These are phyloP conservation scores for Ochropacha duplaris DNA, from an alignment of 2,888 invertebrate species.

Conservation along the genomic window DNA sequence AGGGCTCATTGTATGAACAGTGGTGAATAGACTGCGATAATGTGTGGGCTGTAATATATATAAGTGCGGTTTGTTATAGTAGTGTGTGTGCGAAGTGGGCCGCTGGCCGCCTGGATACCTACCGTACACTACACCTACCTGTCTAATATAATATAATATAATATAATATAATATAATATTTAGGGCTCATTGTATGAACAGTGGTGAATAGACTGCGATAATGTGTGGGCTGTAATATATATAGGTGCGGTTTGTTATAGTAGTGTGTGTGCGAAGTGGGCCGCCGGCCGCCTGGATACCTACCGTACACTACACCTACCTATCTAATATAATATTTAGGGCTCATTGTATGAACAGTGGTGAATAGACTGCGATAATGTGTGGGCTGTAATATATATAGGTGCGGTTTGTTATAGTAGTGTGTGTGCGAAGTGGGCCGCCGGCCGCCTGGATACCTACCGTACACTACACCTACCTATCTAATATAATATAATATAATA, in stretches of 20 bases:
- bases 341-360: background rate
- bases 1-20: background rate
- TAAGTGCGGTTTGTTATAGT: background rate
- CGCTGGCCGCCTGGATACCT: background rate
- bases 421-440: background rate
- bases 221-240: background rate
- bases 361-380: background rate
- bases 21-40: background rate
- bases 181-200: background rate
- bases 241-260: background rate
- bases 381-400: background rate
- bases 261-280: background rate
- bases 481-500: no score
- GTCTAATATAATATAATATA: no score
- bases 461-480: background rate
- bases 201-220: background rate
- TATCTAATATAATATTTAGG: background rate
- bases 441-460: no score
- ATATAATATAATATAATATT: no score
- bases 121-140: no score
- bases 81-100: background rate
- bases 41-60: background rate
- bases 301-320: no score
- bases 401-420: background rate
- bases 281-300: background rate